Base-by-base conservation (phyloP, 2,113 vertebrate species). In the Carassius gibelio region DNA sequence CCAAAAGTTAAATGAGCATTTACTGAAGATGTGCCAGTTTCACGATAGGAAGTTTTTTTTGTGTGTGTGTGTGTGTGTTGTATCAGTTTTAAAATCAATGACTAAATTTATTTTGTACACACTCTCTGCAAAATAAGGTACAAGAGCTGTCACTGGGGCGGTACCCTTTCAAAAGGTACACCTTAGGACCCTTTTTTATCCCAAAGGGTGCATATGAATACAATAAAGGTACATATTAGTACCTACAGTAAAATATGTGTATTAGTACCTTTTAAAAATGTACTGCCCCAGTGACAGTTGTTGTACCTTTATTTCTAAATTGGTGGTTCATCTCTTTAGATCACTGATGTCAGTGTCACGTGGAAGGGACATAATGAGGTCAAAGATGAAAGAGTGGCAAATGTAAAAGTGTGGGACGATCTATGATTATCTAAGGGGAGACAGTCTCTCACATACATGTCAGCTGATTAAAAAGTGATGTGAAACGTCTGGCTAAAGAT, bases 391-490 rank as follows among this genome's bases (percentile, higher is more conserved):
- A 81, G 62, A 57, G 52, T n/a, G 50, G 34, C 45, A 36, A 17
- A 48, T 21, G 19, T 19, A 26, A 75, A 75, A 55, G 42, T 66
- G 64, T 71, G 75, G 36, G 57, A 50, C n/a, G 57, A 71, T 68
- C 26, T 85, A 52, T 80, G 48, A 78, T 34, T 81, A 59, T 23
- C 14, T 61, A 19, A 75, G 45, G 57, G 45, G 10, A 84, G 42
- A 11, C 68, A 79, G 9, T 75, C 77, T 68, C 62, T 42, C 13
- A 21, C 9, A 38, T 57, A 21, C 9, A 50, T 55, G 50, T 61
- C 57, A 81, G 21, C 69, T 62, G 34, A 71, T 45, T 9, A 30
- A 42, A 71, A 45, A 61, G 21, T 79, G 57, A 61, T 45, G 21
- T 0, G 13, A 13, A 64, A 62, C 15, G 30, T 66, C 42, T 66